Evolutionary conservation across 2,888 invertebrate genomes (phyloP).

Genomic region (Rhamnusium bicolor): DNA sequence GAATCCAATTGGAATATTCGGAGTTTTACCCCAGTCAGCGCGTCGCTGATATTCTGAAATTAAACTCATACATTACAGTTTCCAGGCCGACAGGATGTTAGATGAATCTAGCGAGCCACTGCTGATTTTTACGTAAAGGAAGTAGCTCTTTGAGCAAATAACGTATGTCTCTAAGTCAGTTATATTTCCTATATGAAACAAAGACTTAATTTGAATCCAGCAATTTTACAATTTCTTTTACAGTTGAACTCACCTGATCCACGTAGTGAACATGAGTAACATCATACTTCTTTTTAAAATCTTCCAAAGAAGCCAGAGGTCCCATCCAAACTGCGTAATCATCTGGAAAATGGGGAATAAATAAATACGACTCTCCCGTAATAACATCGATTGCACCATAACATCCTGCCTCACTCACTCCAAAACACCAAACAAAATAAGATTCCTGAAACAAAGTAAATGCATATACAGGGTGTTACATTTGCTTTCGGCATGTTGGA

Average conservation of each 20-base stretch:
- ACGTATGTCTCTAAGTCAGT: too few relatives aligned
- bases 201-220: too few relatives aligned
- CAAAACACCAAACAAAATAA: conserved; percentile 97
- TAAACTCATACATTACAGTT: too few relatives aligned
- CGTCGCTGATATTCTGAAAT: too few relatives aligned
- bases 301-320: conserved; percentile 79
- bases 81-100: too few relatives aligned
- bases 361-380: conserved; percentile 81
- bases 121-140: too few relatives aligned
- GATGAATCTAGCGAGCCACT: too few relatives aligned
- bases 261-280: conserved; percentile 88
- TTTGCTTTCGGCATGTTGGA: too few relatives aligned
- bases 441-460: conserved; percentile 80
- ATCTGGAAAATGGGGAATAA: conserved; percentile 88
- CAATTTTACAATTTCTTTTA: not conserved
- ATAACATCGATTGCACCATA: conserved; percentile 87
- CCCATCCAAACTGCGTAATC: conserved; percentile 98
- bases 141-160: too few relatives aligned
- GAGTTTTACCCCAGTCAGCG: too few relatives aligned
- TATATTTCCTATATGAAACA: too few relatives aligned
- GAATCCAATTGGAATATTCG: too few relatives aligned
- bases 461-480: not conserved
- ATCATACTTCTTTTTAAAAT: conserved; percentile 85
- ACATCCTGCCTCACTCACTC: conserved; percentile 91
- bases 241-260: conserved; percentile 77